Conservation (phyloP, 1,140 invertebrate species). For the honey bee (Apis mellifera) region DNA sequence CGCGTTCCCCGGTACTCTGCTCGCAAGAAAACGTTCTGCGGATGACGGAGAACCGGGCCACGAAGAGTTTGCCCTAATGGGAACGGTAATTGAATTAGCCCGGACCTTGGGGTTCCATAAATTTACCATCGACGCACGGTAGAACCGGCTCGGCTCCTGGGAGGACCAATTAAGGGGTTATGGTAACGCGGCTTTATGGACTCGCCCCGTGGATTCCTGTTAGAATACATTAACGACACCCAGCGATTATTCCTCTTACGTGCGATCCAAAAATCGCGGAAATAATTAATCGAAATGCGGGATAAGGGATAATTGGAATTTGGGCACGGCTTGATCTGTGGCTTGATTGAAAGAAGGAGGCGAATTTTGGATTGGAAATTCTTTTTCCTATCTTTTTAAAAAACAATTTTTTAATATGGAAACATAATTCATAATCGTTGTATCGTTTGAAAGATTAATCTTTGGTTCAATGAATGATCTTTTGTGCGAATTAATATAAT, state of each 20-base stretch:
- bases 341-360: too few relatives aligned
- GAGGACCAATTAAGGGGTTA: slow-evolving; percentile 64
- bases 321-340: too few relatives aligned
- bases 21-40: slow-evolving; percentile 18
- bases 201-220: slow-evolving; percentile 46
- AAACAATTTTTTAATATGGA: too few relatives aligned
- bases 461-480: too few relatives aligned
- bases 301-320: slow-evolving; percentile 1
- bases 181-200: slow-evolving; percentile 66
- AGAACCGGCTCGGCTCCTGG: slow-evolving; percentile 53
- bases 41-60: slow-evolving; percentile 38
- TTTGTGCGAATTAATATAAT: not conserved
- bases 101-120: slow-evolving; percentile 58
- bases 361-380: not conserved
- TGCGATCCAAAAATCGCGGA: slow-evolving; percentile 19
- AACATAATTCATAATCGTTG: too few relatives aligned
- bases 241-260: slow-evolving; percentile 38
- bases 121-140: slow-evolving; percentile 58
- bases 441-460: too few relatives aligned
- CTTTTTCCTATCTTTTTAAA: too few relatives aligned
- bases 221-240: slow-evolving; percentile 65
- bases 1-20: not conserved
- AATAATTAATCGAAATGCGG: slow-evolving; percentile 11
- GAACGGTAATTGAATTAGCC: slow-evolving; percentile 57
- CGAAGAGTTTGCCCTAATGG: slow-evolving; percentile 51